Evolutionary conservation across 2,888 invertebrate species (phyloP).

Genomic region (Geophilus truncorum): DNA sequence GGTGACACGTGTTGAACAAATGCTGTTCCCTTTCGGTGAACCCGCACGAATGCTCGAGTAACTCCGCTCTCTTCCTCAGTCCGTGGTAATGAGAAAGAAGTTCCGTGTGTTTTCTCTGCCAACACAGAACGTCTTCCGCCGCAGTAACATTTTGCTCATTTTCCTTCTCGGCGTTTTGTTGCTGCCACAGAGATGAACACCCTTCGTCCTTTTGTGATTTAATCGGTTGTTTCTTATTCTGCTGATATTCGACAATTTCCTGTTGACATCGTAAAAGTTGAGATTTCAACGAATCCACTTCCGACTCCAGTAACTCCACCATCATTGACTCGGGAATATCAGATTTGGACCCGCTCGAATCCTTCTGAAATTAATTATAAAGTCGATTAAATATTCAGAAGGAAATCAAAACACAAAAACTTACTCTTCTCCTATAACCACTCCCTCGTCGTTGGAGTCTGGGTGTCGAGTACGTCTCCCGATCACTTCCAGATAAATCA

Average conservation of each 20-base stretch:
- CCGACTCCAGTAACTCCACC: constrained; percentile 40
- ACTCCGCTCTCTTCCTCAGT: not conserved
- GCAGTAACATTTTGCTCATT: not conserved
- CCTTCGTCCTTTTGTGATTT: not conserved
- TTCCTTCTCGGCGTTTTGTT: not conserved
- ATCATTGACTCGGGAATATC: constrained; percentile 39
- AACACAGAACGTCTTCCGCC: not conserved
- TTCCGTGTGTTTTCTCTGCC: not conserved
- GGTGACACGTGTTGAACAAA: not conserved
- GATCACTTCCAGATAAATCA: constrained; percentile 42
- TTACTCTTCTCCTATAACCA: not conserved
- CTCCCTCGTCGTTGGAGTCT: not conserved
- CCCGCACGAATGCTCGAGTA: constrained; percentile 8
- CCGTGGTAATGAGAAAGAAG: constrained; percentile 13
- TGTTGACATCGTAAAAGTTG: constrained; percentile 62
- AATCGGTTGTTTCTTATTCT: not conserved
- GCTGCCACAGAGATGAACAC: not conserved
- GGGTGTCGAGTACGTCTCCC: not conserved
- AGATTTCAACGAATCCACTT: constrained; percentile 68
- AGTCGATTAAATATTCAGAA: no score
- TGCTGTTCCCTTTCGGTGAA: constrained; percentile 32
- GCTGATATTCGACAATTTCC: constrained; percentile 55
- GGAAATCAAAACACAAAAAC: constrained; percentile 11
- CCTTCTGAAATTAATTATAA: constrained; percentile 14
- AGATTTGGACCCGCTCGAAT: constrained; percentile 4